Evolutionary conservation across 2,113 vertebrate species (phyloP), one percentile per base, ranked within the genome.

Genomic region (Aphyosemion australe): DNA sequence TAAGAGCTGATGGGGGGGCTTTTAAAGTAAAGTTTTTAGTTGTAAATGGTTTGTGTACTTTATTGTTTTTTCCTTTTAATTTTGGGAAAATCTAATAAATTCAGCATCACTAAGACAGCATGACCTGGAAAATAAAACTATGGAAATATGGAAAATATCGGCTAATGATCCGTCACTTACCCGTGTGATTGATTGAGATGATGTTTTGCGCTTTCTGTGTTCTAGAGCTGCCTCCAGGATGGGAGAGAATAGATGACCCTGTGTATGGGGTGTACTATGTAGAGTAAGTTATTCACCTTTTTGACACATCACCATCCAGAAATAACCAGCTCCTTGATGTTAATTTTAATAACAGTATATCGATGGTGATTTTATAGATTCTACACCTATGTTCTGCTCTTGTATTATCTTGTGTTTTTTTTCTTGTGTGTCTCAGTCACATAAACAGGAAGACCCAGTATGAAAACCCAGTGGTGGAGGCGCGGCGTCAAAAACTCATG

Each of bases 221-320:
- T 92, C 82, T 91, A 98, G 97, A 99, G 89, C 89, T 99, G 85
- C 97, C 97, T 87, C 94, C 96, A 86, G 97, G 97, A 83, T 99
- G 97, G 97, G 97, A 99, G 89, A 96, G 97, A 91, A 99, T 99
- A 84, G 96, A 99, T 80, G 97, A 99, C 88, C 97, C 97, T 0
- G 94, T 99, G 76, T 99, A 99, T 70, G 97, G 97, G 82, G 93
- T 99, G 79, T 99, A 99, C 93, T 99, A 98, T 92, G 97, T 99
- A 86, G 97, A 99, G 97, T 98, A 95, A 98, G 97, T 96, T 47
- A 39, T 70, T 48, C 49, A 1, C 51, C 55, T 51, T 26, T 48
- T 66, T 72, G 39, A 53, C 46, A 57, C n/a, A 48, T 47, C 21
- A 51, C 12, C 26, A 37, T 1, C 1, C 34, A 37, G 34, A 7